Evolutionary conservation across 2,797 vertebrate species (phyloP), one percentile per base, ranked within the genome.

Genomic region (Epinephelus coioides): DNA sequence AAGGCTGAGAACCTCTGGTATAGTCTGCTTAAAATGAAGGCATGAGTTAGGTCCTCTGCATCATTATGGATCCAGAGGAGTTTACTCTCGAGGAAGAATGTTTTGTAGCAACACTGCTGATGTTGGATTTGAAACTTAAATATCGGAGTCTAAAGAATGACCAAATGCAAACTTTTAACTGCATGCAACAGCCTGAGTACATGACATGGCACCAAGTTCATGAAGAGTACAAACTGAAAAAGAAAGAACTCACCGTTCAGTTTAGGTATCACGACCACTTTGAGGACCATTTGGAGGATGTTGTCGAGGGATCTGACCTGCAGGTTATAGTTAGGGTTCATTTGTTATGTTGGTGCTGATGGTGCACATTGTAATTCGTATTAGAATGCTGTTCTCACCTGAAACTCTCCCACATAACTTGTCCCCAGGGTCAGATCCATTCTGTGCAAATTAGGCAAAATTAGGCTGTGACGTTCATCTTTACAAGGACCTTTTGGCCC

Each of bases 351-450:
- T 56, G 17, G 40, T 51, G 6, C 23, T 66, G 54, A 59, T 19
- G 13, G 7, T 30, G 2, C 46, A 60, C 13, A n/a, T 38, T 59
- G 65, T 57, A 60, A 59, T 18, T 67, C 2, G 0, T 71, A 44
- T 69, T 40, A 49, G 49, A 69, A 61, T 0, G 10, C 23, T 25
- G 44, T 30, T 57, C 84, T 85, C 82, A 96, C 95, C 93, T 92
- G 80, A 82, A 96, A 95, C 0, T 90, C 81, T 78, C 95, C 95
- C 25, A 96, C 95, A 5, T 95, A 47, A 62, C 93, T 96, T 9
- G 77, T 92, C 65, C 6, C 73, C 79, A 96, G 63, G 61, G 91
- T 91, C 90, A 96, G 76, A 62, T 64, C 66, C 78, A 95, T 65
- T 78, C 95, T 96, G 84, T 83, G 60, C 40, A 88, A 91, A 85